A percentile compares a stretch with the other conserved stretches of the same genome.
phyloP scores from a whole-genome alignment of 2,113 vertebrate species.

The Hylia prasina region DNA sequence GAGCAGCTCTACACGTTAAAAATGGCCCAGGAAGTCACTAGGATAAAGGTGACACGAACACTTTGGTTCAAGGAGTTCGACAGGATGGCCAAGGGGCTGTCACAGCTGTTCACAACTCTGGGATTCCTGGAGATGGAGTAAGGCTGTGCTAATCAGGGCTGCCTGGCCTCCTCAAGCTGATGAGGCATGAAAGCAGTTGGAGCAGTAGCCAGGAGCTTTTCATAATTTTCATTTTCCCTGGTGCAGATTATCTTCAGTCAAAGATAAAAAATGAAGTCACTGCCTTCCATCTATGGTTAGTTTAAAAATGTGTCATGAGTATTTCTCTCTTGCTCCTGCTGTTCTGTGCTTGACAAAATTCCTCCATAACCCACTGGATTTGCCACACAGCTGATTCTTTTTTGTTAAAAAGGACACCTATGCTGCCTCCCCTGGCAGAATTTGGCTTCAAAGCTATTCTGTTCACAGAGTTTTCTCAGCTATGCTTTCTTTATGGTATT shows the following conservation, averaged over 20 bases:
- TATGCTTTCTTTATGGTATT: not conserved
- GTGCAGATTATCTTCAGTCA: not conserved
- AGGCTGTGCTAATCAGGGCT: not conserved
- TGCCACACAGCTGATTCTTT: not conserved
- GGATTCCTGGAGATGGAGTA: not conserved
- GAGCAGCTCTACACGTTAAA: not conserved
- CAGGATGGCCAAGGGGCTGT: not conserved
- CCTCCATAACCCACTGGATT: not conserved
- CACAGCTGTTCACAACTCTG: not conserved
- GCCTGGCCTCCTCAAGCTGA: not conserved
- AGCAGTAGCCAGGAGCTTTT: conserved; percentile 15
- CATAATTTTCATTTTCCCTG: not conserved
- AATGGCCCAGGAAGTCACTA: not conserved
- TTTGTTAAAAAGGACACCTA: not conserved
- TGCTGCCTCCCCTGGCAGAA: not conserved
- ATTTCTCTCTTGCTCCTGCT: conserved; percentile 5
- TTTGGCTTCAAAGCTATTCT: not conserved
- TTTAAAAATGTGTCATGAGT: conserved; percentile 20
- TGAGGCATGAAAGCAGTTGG: conserved; percentile 12
- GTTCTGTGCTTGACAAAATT: conserved; percentile 25
- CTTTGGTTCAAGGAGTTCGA: not conserved
- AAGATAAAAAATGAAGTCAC: not conserved
- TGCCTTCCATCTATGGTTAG: not conserved
- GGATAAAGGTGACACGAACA: not conserved
- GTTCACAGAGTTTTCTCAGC: not conserved